phyloP scores from a whole-genome alignment of 2,797 vertebrate genomes.

The Hozukius guyotensis region DNA sequence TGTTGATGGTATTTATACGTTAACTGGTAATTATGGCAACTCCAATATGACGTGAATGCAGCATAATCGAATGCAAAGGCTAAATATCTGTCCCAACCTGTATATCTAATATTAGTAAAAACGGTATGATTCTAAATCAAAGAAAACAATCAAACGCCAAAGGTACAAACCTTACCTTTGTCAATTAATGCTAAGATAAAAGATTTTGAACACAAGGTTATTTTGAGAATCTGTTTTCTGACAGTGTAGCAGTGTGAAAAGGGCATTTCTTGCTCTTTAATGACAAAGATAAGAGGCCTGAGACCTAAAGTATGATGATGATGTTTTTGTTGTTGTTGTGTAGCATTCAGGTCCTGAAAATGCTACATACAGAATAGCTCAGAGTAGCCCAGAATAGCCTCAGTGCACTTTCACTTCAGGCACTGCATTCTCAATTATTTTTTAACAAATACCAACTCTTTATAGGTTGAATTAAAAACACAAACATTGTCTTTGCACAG shows the following conservation, averaged over 20 bases:
- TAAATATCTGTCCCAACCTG: not conserved
- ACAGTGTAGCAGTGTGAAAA: slow-evolving; percentile 42
- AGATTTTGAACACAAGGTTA: not conserved
- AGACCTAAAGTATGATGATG: not conserved
- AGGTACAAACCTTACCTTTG: not conserved
- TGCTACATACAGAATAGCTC: slow-evolving; percentile 3
- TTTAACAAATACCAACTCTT: not conserved
- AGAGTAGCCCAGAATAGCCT: not conserved
- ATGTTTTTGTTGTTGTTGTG: not conserved
- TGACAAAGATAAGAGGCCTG: slow-evolving; percentile 20
- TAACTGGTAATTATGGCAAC: not conserved
- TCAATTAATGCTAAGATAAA: not conserved
- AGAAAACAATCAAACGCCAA: not conserved
- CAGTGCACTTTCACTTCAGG: slow-evolving; percentile 18
- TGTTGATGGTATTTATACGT: not conserved
- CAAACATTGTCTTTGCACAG: not conserved
- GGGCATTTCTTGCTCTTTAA: slow-evolving; percentile 9
- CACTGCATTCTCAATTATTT: not conserved
- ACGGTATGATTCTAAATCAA: not conserved
- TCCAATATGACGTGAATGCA: not conserved
- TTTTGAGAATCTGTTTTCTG: not conserved
- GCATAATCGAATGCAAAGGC: not conserved
- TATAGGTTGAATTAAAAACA: not conserved
- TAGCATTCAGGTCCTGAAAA: slow-evolving; percentile 27
- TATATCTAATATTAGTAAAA: not conserved